These are phyloP conservation scores for Phenganax marumi DNA, from an alignment of 92 coral and sea anemone genomes.

Conservation along the genomic window DNA sequence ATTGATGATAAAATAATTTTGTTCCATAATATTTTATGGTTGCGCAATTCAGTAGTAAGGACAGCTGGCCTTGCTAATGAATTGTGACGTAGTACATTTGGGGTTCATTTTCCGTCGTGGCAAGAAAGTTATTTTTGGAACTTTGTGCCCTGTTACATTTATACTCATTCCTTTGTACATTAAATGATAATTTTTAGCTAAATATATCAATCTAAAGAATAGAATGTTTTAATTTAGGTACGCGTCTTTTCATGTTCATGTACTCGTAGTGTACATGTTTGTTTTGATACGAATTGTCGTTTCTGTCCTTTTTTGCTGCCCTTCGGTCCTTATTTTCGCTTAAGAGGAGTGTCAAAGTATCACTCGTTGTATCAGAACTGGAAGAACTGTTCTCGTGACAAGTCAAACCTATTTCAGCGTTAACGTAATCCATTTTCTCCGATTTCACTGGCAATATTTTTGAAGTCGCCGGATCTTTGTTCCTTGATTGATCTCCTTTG, in stretches of 20 bases:
- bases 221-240: background rate
- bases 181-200: background rate
- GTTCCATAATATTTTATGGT: too few relatives aligned
- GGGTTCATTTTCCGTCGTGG: too few relatives aligned
- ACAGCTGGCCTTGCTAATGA: too few relatives aligned
- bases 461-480: constrained; percentile 10
- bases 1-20: too few relatives aligned
- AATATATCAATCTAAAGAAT: too few relatives aligned
- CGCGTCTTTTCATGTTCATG: constrained; percentile 15
- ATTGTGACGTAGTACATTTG: too few relatives aligned
- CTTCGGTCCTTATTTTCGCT: constrained; percentile 11
- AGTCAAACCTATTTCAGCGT: constrained; percentile 6
- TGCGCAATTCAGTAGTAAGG: too few relatives aligned
- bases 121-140: too few relatives aligned
- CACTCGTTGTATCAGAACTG: background rate
- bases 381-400: background rate
- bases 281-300: constrained; percentile 9
- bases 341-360: background rate
- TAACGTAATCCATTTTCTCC: constrained; percentile 31
- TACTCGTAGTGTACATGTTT: constrained; percentile 15
- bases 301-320: constrained; percentile 13
- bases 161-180: too few relatives aligned
- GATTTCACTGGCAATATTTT: constrained; percentile 17
- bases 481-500: background rate
- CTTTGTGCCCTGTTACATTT: too few relatives aligned